phyloP scores from a whole-genome alignment of 37 sponge, comb jelly and placozoan genomes.

The Geodia barretti region DNA sequence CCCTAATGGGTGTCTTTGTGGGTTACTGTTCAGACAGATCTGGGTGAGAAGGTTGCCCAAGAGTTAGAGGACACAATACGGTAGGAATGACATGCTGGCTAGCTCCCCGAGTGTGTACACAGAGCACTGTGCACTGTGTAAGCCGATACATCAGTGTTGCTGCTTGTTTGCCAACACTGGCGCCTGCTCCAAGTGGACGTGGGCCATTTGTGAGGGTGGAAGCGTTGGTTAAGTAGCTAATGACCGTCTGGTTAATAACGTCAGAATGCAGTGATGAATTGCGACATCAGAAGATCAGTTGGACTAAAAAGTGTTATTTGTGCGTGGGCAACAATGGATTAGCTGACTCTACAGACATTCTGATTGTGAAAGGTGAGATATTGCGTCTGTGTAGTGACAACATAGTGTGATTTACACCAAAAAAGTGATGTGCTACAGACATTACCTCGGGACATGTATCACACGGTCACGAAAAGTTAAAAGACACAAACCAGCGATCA shows the following conservation, averaged over 20 bases:
- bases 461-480: not conserved
- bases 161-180: slow-evolving; percentile 49
- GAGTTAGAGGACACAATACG: no score
- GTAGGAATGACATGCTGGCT: no score
- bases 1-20: no score
- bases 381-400: not conserved
- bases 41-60: no score
- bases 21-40: no score
- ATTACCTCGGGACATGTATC: not conserved
- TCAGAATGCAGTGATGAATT: not conserved
- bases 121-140: not conserved
- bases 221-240: not conserved
- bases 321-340: not conserved
- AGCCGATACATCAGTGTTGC: slow-evolving; percentile 35
- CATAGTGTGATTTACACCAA: not conserved
- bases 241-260: not conserved
- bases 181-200: slow-evolving; percentile 33
- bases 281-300: not conserved
- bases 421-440: not conserved
- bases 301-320: not conserved
- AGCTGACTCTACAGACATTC: no score
- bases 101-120: not conserved
- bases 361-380: no score
- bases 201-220: slow-evolving; percentile 51
- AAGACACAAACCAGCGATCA: not conserved